Conservation (phyloP, 2,797 vertebrate species). For the Cuculus canorus region DNA sequence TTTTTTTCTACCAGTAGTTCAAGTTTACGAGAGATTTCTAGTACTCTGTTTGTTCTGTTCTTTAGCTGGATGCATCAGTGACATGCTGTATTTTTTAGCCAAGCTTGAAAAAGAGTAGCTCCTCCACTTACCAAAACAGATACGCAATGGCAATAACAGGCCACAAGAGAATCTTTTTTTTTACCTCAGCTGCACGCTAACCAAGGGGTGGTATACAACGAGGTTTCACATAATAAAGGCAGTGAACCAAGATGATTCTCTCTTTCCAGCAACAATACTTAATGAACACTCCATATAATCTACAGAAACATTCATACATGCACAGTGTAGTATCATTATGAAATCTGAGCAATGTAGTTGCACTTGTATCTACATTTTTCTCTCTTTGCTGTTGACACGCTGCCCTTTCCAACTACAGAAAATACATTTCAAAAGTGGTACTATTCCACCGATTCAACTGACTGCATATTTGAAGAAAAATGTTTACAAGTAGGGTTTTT, state of each 20-base stretch:
- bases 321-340: not conserved
- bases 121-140: not conserved
- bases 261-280: slow-evolving; percentile 13
- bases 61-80: not conserved
- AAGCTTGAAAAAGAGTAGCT: not conserved
- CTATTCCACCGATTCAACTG: not conserved
- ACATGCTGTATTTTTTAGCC: not conserved
- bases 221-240: not conserved
- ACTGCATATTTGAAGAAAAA: not conserved
- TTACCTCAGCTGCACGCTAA: not conserved
- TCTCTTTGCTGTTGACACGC: not conserved
- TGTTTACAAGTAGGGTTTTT: not conserved
- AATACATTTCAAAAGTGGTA: not conserved
- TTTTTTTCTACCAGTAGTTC: not conserved
- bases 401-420: not conserved
- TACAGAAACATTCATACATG: not conserved
- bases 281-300: not conserved
- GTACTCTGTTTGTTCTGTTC: not conserved
- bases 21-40: not conserved
- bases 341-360: not conserved
- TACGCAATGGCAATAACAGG: not conserved
- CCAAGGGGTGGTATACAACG: not conserved
- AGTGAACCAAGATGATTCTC: not conserved
- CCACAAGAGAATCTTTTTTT: not conserved
- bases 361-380: slow-evolving; percentile 2